Conservation (phyloP, 2,888 invertebrate genomes). For the Octonoba sinensis region DNA sequence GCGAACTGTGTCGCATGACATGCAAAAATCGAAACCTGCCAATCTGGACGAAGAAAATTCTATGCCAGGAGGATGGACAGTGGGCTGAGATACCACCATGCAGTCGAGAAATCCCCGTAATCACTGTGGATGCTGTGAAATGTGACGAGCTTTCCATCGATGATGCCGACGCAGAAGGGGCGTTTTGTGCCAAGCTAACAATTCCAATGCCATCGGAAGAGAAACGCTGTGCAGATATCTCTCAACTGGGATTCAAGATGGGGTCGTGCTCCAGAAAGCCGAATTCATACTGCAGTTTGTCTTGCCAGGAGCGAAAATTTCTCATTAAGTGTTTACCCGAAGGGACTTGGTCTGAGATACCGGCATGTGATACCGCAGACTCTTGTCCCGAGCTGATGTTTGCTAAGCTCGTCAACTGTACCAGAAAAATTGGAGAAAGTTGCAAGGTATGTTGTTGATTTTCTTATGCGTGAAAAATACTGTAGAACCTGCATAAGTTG, state of each 20-base stretch:
- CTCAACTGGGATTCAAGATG: too few species aligned
- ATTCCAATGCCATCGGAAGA: neutral
- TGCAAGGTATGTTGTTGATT: conserved; percentile 20
- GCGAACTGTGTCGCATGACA: neutral
- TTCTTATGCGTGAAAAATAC: too few species aligned
- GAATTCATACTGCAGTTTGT: conserved; percentile 1
- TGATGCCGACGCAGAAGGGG: neutral
- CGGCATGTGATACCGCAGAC: neutral
- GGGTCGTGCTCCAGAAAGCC: neutral
- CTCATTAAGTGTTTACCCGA: neutral
- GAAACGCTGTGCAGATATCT: too few species aligned
- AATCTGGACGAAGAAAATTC: conserved; percentile 6
- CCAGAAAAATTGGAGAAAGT: conserved; percentile 4
- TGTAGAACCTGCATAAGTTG: too few species aligned
- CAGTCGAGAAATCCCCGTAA: neutral
- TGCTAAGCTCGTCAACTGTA: conserved; percentile 20
- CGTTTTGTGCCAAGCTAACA: neutral
- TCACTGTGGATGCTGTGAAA: neutral
- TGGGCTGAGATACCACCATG: conserved; percentile 19
- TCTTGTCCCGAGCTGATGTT: conserved; percentile 10
- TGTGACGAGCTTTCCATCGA: neutral
- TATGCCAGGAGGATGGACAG: neutral
- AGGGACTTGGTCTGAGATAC: neutral
- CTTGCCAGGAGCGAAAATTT: neutral
- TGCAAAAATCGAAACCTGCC: neutral